Conservation (phyloP, 1,140 invertebrate species). For the Eupeodes corollae region DNA sequence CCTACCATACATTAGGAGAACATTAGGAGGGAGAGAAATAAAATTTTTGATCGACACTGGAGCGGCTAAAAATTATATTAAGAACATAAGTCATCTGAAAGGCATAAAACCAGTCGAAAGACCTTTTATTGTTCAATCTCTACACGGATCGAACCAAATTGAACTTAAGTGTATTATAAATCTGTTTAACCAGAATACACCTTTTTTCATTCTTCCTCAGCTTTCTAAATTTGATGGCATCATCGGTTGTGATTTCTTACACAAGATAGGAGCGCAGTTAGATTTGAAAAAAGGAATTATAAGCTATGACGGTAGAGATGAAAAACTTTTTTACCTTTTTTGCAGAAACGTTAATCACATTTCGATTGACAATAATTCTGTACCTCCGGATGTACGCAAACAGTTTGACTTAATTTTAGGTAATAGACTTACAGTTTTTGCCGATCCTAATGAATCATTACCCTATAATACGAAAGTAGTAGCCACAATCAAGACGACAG, state of each 20-base stretch:
- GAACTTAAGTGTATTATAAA: not conserved
- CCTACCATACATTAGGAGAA: not conserved
- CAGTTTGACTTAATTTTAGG: no score
- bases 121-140: no score
- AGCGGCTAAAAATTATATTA: not conserved
- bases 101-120: no score
- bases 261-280: no score
- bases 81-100: not conserved
- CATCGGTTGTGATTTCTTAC: not conserved
- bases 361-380: no score
- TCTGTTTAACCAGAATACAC: not conserved
- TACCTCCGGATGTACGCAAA: no score
- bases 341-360: no score
- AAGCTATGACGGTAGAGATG: no score
- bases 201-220: not conserved
- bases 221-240: not conserved
- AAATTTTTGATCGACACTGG: conserved; percentile 3
- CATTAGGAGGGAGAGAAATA: conserved; percentile 1
- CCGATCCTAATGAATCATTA: not conserved
- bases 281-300: no score
- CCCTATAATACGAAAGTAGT: conserved; percentile 2
- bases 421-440: no score
- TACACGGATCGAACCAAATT: no score
- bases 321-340: no score
- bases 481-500: conserved; percentile 1